Evolutionary conservation across 2,113 vertebrate species (phyloP).

Genomic region (Nesoenas mayeri): DNA sequence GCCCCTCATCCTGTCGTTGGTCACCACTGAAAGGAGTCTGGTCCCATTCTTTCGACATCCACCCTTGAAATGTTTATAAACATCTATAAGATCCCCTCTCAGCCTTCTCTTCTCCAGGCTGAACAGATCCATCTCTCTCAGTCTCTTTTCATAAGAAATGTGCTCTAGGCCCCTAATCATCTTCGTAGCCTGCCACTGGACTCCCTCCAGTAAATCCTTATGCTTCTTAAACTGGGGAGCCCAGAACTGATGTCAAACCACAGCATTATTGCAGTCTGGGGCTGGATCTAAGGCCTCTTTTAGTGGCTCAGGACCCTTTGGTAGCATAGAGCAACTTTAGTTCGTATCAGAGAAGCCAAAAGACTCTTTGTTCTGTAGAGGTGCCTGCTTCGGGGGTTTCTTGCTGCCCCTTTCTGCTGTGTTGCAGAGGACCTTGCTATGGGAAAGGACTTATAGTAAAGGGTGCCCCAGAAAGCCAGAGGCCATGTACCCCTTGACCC

Average conservation of each 20-base stretch:
- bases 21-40: too few species aligned
- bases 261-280: not conserved
- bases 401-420: not conserved
- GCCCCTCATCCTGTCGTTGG: too few species aligned
- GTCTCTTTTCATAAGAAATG: too few species aligned
- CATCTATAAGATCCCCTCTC: too few species aligned
- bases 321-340: not conserved
- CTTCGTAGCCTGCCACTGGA: too few species aligned
- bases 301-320: not conserved
- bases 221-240: too few species aligned
- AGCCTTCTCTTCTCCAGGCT: too few species aligned
- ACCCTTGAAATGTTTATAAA: too few species aligned
- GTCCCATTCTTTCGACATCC: too few species aligned
- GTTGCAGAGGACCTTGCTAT: not conserved
- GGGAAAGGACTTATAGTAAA: not conserved
- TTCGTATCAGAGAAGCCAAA: not conserved
- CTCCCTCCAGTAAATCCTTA: too few species aligned
- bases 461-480: not conserved
- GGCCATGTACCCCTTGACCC: not conserved
- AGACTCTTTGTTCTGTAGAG: not conserved
- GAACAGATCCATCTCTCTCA: too few species aligned
- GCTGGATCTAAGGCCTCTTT: not conserved
- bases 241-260: not conserved
- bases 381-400: not conserved
- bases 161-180: too few species aligned